Evolutionary conservation across 2,888 invertebrate species (phyloP).

Genomic region (Tipula helvola): DNA sequence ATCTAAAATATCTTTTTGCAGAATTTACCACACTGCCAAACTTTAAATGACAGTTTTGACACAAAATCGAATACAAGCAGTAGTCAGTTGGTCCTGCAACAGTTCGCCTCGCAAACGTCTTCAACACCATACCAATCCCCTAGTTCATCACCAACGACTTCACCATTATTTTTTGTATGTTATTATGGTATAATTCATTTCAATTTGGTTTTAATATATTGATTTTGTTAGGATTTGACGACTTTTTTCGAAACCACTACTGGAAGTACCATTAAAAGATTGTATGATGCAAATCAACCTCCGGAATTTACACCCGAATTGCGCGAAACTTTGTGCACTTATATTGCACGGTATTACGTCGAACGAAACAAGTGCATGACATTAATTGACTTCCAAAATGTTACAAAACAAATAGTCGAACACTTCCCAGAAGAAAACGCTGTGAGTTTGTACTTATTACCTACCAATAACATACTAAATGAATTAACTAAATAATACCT

Average conservation of each 20-base stretch:
- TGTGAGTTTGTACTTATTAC: not conserved
- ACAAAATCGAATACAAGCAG: not conserved
- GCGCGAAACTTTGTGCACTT: no score
- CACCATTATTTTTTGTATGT: not conserved
- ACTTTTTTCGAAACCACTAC: not conserved
- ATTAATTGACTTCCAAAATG: not conserved
- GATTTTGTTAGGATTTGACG: not conserved
- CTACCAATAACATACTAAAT: no score
- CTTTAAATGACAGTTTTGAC: not conserved
- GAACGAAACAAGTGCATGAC: not conserved
- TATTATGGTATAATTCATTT: not conserved
- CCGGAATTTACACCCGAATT: no score
- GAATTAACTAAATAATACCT: no score
- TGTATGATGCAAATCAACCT: not conserved
- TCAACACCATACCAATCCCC: not conserved
- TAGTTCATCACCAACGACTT: not conserved
- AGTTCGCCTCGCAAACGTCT: not conserved
- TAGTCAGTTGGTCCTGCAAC: not conserved
- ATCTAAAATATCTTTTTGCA: not conserved
- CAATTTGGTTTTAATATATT: not conserved
- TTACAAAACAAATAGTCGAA: not conserved
- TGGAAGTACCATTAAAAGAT: not conserved
- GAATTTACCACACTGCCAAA: not conserved
- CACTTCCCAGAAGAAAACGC: not conserved
- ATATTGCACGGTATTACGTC: not conserved